Conservation (phyloP, 2,888 invertebrate genomes). For the Drosophila setosimentum region DNA sequence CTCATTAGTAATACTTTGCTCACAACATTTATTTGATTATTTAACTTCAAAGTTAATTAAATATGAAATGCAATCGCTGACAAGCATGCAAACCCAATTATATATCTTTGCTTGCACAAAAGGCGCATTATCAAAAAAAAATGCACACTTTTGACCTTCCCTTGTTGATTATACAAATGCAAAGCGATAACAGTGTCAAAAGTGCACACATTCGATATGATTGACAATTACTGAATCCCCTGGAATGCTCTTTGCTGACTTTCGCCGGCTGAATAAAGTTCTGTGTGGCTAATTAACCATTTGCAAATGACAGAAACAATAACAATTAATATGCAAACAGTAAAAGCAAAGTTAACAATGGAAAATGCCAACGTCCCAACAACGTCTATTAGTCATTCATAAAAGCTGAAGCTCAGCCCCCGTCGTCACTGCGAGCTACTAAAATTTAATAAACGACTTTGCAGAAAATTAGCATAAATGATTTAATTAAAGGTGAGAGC, state of each 20-base stretch:
- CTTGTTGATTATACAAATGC: background rate
- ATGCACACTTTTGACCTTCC: conserved; percentile 1
- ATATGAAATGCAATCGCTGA: conserved; percentile 23
- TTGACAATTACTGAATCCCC: conserved; percentile 15
- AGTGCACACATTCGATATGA: background rate
- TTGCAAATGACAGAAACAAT: conserved; percentile 40
- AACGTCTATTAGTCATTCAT: conserved; percentile 44
- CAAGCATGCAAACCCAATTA: conserved; percentile 16
- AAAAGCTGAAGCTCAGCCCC: conserved; percentile 1
- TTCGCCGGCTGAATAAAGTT: conserved; percentile 16
- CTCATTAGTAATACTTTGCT: background rate
- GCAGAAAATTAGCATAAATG: conserved; percentile 79
- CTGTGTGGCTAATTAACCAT: conserved; percentile 53
- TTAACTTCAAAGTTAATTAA: conserved; percentile 39
- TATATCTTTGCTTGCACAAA: conserved; percentile 10
- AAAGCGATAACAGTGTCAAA: conserved; percentile 2
- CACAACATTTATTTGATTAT: conserved; percentile 19
- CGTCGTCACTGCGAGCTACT: conserved; percentile 11
- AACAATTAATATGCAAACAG: conserved; percentile 46
- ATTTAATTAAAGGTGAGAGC: conserved; percentile 76
- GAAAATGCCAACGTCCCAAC: conserved; percentile 10
- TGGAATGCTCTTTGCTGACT: conserved; percentile 1
- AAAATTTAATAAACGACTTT: conserved; percentile 71
- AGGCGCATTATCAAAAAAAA: conserved; percentile 2
- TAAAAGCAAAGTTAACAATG: conserved; percentile 13